Conservation (phyloP, 2,888 invertebrate species). For the Callyntrura sp. region DNA sequence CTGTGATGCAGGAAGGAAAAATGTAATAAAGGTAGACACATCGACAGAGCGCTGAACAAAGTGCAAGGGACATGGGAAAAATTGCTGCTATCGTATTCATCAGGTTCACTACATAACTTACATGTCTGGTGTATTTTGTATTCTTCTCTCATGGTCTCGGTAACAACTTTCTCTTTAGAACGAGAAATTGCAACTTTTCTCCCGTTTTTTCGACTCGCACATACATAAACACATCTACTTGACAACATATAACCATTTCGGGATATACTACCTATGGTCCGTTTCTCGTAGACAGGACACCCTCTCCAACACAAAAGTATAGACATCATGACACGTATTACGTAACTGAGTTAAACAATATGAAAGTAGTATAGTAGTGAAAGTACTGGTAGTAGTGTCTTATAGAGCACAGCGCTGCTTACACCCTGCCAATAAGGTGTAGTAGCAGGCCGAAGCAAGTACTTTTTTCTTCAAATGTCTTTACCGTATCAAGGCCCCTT, state of each 20-base stretch:
- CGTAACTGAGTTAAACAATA: constrained; percentile 21
- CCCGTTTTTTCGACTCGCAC: neutral
- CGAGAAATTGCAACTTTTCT: constrained; percentile 72
- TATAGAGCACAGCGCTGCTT: constrained; percentile 12
- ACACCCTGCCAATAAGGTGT: no score
- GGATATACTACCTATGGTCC: no score
- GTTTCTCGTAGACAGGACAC: no score
- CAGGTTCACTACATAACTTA: constrained; percentile 73
- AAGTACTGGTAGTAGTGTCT: no score
- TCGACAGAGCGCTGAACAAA: constrained; percentile 59
- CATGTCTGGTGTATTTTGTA: constrained; percentile 69
- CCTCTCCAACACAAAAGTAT: no score
- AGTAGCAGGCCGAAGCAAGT: constrained; percentile 6
- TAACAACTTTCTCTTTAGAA: constrained; percentile 75
- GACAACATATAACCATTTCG: no score
- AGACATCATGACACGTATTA: constrained; percentile 17
- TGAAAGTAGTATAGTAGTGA: neutral
- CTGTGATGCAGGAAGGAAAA: constrained; percentile 51
- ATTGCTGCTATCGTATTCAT: constrained; percentile 70
- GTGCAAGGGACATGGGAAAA: constrained; percentile 72
- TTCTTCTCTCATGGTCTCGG: constrained; percentile 66
- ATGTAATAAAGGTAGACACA: constrained; percentile 74
- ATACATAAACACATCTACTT: neutral
- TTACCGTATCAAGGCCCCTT: constrained; percentile 62
- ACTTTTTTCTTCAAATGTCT: constrained; percentile 46